Conservation (phyloP, 2,113 vertebrate genomes). For the Syngnathus typhle region DNA sequence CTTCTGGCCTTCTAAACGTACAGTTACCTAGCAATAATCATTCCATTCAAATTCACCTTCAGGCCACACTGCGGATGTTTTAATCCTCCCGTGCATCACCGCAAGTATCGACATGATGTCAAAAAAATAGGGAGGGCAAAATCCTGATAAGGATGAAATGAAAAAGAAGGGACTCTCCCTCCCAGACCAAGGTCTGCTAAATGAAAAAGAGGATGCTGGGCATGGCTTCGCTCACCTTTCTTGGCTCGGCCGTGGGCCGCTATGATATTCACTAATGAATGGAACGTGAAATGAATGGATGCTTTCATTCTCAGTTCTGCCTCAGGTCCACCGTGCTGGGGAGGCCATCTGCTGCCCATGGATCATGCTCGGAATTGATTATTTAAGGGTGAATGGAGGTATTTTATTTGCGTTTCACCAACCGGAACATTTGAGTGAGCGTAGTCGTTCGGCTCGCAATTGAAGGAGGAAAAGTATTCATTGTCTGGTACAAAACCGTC, state of each 20-base stretch:
- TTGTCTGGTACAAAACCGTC: no score
- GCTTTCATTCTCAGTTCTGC: conserved; percentile 30
- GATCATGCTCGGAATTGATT: not conserved
- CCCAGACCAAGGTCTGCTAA: not conserved
- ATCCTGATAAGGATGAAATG: conserved; percentile 30
- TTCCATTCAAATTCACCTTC: conserved; percentile 38
- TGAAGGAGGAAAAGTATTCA: no score
- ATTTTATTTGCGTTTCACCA: not conserved
- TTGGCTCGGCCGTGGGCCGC: conserved; percentile 14
- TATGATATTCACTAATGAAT: conserved; percentile 48
- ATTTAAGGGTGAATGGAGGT: not conserved
- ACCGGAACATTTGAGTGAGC: not conserved
- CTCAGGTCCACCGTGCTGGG: conserved; percentile 5
- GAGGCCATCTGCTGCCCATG: not conserved
- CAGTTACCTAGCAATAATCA: conserved; percentile 49
- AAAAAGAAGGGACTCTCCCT: conserved; percentile 19
- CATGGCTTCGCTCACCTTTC: conserved; percentile 25
- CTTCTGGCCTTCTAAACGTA: conserved; percentile 44
- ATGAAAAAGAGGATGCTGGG: conserved; percentile 8
- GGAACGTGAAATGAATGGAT: conserved; percentile 32
- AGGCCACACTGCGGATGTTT: conserved; percentile 25
- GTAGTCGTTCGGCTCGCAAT: not conserved
- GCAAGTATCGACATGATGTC: conserved; percentile 14
- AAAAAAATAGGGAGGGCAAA: conserved; percentile 7
- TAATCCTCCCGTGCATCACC: conserved; percentile 16